Evolutionary conservation across 2,797 vertebrate genomes (phyloP), one percentile per base, ranked within the genome.

Genomic region (Diceros bicornis): DNA sequence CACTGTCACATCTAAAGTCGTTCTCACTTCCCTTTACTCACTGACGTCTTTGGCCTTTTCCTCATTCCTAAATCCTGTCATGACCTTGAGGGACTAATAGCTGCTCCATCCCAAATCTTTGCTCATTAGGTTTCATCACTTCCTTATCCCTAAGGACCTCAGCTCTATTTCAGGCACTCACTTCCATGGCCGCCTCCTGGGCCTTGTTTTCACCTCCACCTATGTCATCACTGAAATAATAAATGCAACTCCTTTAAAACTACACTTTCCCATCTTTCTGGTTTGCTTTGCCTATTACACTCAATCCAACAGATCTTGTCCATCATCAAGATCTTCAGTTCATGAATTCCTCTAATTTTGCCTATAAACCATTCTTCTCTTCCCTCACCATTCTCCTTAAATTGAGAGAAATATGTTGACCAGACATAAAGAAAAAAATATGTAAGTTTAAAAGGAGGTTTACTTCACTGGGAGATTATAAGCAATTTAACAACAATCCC

Each of bases 331-430:
- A 89, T 66, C 66, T 74, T 72, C 11, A 84, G 47, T 59, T 18
- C 18, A 55, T 68, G 21, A 92, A 74, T 94, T 92, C 57, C 37
- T 89, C 57, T 68, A 89, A 44, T 68, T 72, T 59, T 94, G 13
- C 14, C 17, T 44, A 61, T 72, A 32, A 74, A 23, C 25, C 20
- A 86, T 78, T 88, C 14, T 47, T 94, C 55, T 68, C 34, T 64
- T 94, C 11, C 34, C 17, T 94, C 71, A 64, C 18, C 34, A 52
- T 75, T 29, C 27, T 52, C 21, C 34, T 77, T 92, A 62, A 44
- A n/a, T 18, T 78, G 8, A 91, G 25, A 64, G 11, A 78, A 75
- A 59, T 74, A 44, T 59, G 7, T 57, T 79, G 27, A 78, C 13
- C 21, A 69, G 29, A 71, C 13, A 52, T 23, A 85, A 44, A 55